These are phyloP conservation scores for Cyclina sinensis DNA, from an alignment of 1,140 invertebrate genomes.

Conservation along the genomic window DNA sequence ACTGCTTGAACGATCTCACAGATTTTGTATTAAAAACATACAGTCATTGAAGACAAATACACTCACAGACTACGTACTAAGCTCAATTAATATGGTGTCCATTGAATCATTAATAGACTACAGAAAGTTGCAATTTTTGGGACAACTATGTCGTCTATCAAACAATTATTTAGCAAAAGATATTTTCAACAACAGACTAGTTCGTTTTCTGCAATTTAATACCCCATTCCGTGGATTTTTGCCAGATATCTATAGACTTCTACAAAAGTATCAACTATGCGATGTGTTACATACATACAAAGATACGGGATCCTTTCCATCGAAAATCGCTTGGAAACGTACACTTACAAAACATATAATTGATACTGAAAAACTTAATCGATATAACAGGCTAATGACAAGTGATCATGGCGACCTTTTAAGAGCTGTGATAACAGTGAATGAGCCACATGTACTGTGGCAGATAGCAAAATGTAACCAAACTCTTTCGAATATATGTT, in stretches of 20 bases:
- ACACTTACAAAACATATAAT: not conserved
- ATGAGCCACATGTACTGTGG: conserved; percentile 10
- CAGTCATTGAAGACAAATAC: not conserved
- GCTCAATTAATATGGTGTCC: not conserved
- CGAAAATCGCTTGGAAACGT: not conserved
- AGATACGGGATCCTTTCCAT: not conserved
- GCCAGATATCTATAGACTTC: not conserved
- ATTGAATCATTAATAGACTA: not conserved
- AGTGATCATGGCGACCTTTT: not conserved
- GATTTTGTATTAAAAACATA: not conserved
- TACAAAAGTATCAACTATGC: not conserved
- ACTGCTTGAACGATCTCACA: not conserved
- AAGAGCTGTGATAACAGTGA: conserved; percentile 12
- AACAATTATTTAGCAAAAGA: conserved; percentile 8
- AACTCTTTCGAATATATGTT: too few relatives aligned
- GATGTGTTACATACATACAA: not conserved
- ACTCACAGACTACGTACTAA: not conserved
- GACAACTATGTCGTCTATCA: not conserved
- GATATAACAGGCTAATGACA: too few relatives aligned
- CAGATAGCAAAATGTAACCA: not conserved
- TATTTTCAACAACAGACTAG: not conserved
- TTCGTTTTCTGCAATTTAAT: not conserved
- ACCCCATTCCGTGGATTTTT: not conserved
- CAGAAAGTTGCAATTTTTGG: not conserved
- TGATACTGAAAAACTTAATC: too few relatives aligned